These are phyloP conservation scores for Limosa lapponica DNA, from an alignment of 2,797 vertebrate species.

Conservation along the genomic window DNA sequence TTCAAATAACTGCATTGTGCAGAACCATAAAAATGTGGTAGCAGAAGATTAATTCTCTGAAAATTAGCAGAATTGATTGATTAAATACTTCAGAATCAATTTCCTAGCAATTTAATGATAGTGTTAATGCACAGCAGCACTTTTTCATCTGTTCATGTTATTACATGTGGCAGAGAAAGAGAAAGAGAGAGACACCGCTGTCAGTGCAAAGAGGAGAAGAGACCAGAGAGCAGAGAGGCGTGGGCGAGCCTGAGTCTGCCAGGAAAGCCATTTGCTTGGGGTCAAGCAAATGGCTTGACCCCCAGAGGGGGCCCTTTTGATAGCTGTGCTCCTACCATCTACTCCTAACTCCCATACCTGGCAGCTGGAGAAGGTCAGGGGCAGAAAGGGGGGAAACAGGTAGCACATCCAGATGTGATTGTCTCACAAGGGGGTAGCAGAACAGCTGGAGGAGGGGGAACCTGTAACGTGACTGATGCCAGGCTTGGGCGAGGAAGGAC, in stretches of 20 bases:
- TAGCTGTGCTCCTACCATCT: not conserved
- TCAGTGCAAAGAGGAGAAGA: not conserved
- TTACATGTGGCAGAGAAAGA: not conserved
- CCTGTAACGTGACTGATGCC: not conserved
- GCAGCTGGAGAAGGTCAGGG: not conserved
- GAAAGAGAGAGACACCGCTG: not conserved
- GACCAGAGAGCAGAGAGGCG: accelerated
- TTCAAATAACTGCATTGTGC: not conserved
- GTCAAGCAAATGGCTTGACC: too few relatives aligned
- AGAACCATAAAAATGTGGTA: not conserved
- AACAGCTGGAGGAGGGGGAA: not conserved
- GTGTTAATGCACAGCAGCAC: not conserved
- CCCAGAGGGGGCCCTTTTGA: too few relatives aligned
- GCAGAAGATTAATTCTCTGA: not conserved
- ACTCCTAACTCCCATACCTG: accelerated
- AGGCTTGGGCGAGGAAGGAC: not conserved
- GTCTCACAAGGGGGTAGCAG: not conserved
- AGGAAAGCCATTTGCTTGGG: not conserved
- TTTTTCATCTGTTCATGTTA: not conserved
- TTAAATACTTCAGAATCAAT: not conserved
- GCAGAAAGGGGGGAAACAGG: not conserved
- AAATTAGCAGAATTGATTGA: not conserved
- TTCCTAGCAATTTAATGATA: not conserved
- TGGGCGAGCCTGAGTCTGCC: not conserved
- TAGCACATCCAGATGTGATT: not conserved